Percentiles rank a stretch among this genome's conserved stretches.
Evolutionary conservation across 2,888 invertebrate species (phyloP).

Genomic region (Heliconius hortense): DNA sequence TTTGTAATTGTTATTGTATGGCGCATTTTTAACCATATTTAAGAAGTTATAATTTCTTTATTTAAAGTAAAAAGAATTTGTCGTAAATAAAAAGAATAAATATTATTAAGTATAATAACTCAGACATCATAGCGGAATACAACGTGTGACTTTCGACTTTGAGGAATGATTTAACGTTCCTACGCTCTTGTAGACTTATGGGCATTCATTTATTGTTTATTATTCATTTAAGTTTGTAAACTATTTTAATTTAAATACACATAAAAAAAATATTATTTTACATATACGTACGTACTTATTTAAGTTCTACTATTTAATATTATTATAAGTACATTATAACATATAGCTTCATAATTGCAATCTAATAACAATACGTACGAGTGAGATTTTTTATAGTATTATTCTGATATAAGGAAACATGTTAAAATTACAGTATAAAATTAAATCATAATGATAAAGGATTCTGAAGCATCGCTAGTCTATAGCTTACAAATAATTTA

Average conservation of each 20-base stretch:
- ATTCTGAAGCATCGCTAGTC: constrained; percentile 6
- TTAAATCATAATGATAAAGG: not conserved
- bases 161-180: not conserved
- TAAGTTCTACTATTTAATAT: not conserved
- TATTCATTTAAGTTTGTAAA: not conserved
- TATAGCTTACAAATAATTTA: not conserved
- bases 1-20: constrained; percentile 22
- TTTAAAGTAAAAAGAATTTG: not conserved
- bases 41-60: not conserved
- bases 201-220: not conserved
- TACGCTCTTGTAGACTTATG: not conserved
- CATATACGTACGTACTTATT: not conserved
- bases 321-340: not conserved
- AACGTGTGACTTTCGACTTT: not conserved
- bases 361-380: constrained; percentile 35
- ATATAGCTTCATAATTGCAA: constrained; percentile 14
- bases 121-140: not conserved
- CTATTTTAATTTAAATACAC: not conserved
- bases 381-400: constrained; percentile 43
- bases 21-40: not conserved
- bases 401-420: constrained; percentile 2
- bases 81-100: no score
- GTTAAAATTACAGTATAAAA: not conserved
- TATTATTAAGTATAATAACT: not conserved
- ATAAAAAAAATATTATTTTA: not conserved